Evolutionary conservation across 2,113 vertebrate genomes (phyloP).

Genomic region (Myanophis thanlyinensis): DNA sequence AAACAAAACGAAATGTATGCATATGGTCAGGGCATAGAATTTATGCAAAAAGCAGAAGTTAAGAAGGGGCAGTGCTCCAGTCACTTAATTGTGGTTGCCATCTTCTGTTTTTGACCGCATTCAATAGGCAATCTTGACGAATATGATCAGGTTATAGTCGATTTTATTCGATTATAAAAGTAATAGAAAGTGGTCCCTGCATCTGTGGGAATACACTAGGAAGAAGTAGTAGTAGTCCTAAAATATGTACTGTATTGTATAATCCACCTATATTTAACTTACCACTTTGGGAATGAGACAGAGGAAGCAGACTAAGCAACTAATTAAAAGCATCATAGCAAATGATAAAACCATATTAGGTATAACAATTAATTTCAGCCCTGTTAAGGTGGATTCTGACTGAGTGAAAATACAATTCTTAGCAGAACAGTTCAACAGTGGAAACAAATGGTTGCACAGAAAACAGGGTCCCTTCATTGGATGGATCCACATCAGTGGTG

Average conservation of each 20-base stretch:
- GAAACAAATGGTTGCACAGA: background rate
- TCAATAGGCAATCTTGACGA: background rate
- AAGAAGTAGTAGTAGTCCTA: background rate
- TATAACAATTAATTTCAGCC: background rate
- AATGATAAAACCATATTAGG: background rate
- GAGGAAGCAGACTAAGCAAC: background rate
- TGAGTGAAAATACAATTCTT: background rate
- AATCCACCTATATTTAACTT: background rate
- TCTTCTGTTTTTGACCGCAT: background rate
- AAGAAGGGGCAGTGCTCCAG: background rate
- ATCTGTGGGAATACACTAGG: too few species aligned
- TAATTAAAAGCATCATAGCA: background rate
- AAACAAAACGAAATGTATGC: background rate
- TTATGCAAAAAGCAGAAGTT: background rate
- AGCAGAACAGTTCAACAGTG: background rate
- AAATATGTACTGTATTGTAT: background rate
- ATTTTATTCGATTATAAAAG: too few species aligned
- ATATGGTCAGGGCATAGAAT: background rate
- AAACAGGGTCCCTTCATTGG: background rate
- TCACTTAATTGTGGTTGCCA: background rate
- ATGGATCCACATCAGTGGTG: too few species aligned
- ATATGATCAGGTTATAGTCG: background rate
- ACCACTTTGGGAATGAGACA: background rate
- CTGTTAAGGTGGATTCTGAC: background rate
- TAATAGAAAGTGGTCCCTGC: too few species aligned